phyloP scores from a whole-genome alignment of 2,888 invertebrate species.

The Himalopsyche kuldschensis region DNA sequence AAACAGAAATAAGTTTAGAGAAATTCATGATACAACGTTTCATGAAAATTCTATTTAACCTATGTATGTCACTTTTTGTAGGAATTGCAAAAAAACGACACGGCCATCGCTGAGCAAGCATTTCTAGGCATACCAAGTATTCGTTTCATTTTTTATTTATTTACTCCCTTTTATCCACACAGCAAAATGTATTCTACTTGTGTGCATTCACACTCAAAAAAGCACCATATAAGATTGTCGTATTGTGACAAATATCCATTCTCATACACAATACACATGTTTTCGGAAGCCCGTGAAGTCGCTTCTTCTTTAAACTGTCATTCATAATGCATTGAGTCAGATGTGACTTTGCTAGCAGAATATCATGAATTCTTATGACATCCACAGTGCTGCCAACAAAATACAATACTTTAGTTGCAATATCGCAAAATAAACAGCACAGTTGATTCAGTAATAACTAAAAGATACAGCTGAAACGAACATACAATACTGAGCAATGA shows the following conservation, averaged over 20 bases:
- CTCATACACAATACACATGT: neutral
- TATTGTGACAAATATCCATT: neutral
- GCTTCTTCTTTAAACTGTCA: neutral
- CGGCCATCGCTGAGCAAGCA: neutral
- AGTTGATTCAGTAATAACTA: too few species aligned
- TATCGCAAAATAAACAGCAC: neutral
- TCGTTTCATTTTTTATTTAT: neutral
- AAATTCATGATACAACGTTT: neutral
- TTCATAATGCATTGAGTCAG: neutral
- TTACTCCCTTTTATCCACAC: neutral
- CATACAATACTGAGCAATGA: too few species aligned
- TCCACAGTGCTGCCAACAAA: neutral
- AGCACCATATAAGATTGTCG: neutral
- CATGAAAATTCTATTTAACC: neutral
- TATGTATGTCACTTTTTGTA: neutral
- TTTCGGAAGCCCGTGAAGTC: neutral
- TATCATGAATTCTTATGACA: neutral
- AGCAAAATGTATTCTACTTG: neutral
- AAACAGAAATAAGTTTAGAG: neutral
- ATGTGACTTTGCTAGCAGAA: neutral
- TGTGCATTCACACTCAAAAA: neutral
- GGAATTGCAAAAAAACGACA: neutral
- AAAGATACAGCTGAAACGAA: too few species aligned
- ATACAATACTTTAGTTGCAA: neutral
- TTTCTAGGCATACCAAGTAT: neutral